Conservation (phyloP, 53 echinoderm and acorn worm genomes). For the Luidia sarsii region DNA sequence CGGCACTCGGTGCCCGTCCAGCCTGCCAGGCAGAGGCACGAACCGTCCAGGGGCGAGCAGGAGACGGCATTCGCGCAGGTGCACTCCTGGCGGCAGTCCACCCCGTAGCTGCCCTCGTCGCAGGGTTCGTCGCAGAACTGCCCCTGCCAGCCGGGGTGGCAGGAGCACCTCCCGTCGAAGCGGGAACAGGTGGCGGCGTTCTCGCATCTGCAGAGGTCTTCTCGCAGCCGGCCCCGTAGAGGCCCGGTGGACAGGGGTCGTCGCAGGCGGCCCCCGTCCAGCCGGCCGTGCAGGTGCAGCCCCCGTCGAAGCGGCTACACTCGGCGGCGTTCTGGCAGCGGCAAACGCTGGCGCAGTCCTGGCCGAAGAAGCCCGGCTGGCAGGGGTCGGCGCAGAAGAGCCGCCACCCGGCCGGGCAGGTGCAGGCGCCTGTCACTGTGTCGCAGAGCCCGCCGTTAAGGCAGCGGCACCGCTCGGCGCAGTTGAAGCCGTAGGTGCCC, state of each 20-base stretch:
- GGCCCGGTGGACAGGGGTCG: constrained; percentile 57
- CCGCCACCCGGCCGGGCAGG: constrained; percentile 87
- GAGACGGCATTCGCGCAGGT: constrained; percentile 42
- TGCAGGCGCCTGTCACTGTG: constrained; percentile 80
- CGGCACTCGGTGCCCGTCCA: too few relatives aligned
- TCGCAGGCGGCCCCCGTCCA: constrained; percentile 81
- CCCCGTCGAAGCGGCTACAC: constrained; percentile 76
- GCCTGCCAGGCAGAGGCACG: constrained; percentile 80
- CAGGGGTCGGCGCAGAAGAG: constrained; percentile 79
- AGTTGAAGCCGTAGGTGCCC: constrained; percentile 78
- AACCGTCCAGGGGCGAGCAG: constrained; percentile 63
- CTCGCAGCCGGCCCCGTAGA: constrained; percentile 58
- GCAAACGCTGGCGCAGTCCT: constrained; percentile 73
- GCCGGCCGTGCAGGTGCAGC: constrained; percentile 74
- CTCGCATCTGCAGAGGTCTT: too few relatives aligned
- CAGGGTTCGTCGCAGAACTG: neutral
- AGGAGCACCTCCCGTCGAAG: constrained; percentile 59
- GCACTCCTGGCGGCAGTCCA: too few relatives aligned
- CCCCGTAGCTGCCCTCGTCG: constrained; percentile 51
- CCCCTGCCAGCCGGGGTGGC: constrained; percentile 46
- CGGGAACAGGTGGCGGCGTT: too few relatives aligned
- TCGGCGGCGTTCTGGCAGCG: constrained; percentile 75
- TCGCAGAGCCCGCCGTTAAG: constrained; percentile 84
- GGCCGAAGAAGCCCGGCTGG: constrained; percentile 79
- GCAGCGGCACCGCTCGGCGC: constrained; percentile 70